Conservation (phyloP, 2,888 invertebrate species). For the Caenorhabditis sp. region DNA sequence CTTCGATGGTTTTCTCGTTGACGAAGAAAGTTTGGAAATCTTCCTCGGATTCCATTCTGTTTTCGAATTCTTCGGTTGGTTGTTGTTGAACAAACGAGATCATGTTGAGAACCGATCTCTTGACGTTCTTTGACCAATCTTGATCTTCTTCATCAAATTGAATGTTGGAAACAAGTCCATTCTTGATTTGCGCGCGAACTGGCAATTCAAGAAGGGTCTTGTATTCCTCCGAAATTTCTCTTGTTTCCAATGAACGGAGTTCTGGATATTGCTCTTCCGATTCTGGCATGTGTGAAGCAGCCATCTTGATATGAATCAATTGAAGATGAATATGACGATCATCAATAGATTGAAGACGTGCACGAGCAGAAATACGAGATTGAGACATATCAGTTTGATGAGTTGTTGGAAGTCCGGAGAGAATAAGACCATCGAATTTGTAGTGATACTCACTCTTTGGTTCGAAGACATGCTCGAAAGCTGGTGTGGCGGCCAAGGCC, state of each 20-base stretch:
- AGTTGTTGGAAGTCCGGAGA: conserved; percentile 42
- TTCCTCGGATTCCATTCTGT: conserved; percentile 9
- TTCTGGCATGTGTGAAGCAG: conserved; percentile 23
- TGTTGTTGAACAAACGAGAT: conserved; percentile 41
- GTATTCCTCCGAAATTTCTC: conserved; percentile 35
- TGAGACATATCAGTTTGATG: conserved; percentile 28
- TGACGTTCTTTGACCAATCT: conserved; percentile 66
- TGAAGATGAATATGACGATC: conserved; percentile 36
- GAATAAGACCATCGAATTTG: conserved; percentile 39
- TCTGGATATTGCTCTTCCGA: conserved; percentile 9
- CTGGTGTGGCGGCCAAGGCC: conserved; percentile 41
- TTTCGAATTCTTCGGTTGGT: conserved; percentile 9
- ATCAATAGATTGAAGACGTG: conserved; percentile 36
- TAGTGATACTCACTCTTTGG: conserved; percentile 39
- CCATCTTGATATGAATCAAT: conserved; percentile 23
- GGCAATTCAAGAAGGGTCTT: conserved; percentile 44
- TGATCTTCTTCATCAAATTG: conserved; percentile 54
- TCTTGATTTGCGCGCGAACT: conserved; percentile 40
- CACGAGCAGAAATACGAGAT: conserved; percentile 37
- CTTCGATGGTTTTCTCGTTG: conserved; percentile 59
- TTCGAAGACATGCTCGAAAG: conserved; percentile 21
- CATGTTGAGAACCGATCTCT: conserved; percentile 65
- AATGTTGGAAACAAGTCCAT: conserved; percentile 50
- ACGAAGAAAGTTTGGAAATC: conserved; percentile 31
- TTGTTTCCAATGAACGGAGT: conserved; percentile 34